Evolutionary conservation across 1,140 invertebrate genomes (phyloP), one percentile per base, ranked within the genome.

Genomic region (Panulirus ornatus): DNA sequence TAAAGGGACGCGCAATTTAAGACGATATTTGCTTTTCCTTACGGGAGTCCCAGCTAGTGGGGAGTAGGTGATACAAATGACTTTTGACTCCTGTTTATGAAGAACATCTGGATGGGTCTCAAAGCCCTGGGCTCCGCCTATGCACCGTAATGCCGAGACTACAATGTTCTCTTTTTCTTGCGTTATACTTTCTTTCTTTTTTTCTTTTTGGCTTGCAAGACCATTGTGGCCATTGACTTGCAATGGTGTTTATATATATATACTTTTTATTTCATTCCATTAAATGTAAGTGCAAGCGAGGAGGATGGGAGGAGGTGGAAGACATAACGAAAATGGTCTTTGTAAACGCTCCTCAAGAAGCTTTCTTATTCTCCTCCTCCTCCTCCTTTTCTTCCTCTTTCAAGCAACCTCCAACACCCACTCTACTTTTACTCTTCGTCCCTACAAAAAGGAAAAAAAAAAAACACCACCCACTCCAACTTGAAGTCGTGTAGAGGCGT

Each of bases 91-190:
- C 27, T 73, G 51, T 85, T 73, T 85, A 85, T 85, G 73, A 51
- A 71, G 38, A 73, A 44, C 83, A 85, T 85, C 27, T 85, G 83
- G 70, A 85, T 66, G 66, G 40, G 40, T 71, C 66, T 85, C 66
- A 44, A n/a, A n/a, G 51, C 63, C 14, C 30, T 58, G 47, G n/a
- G 36, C 36, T 36, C 36, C 27, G 78, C 47, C n/a, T n/a, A 58
- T 58, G 78, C 47, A 54, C 27, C 14, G 78, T 36, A 58, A 81
- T 81, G 78, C 27, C n/a, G 78, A 27, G 78, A 81, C 58, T 47
- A 58, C 3, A 22, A 34, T 58, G 78, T 81, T 81, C 47, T 81
- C 36, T 81, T 34, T 58, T 81, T 58, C 58, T 34, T 58, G 58
- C 42, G 78, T 81, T 58, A 58, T 58, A 14, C 47, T 34, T 9